Evolutionary conservation across 2,888 invertebrate species (phyloP), one percentile per base, ranked within the genome.

Genomic region (Hypomecis punctinalis): DNA sequence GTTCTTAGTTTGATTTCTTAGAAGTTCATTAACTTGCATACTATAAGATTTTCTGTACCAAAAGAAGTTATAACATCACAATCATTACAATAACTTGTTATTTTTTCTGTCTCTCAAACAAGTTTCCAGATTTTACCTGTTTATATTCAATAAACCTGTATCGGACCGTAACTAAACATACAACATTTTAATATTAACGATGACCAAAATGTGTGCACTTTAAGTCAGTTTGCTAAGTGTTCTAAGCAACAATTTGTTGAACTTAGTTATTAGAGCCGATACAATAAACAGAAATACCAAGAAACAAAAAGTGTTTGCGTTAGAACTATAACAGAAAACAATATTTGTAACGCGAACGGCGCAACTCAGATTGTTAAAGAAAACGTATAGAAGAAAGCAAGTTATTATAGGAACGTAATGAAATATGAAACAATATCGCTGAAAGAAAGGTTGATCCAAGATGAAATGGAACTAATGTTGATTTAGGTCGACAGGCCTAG

Each of bases 51-150:
- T 23, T 2, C 3, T 1, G 23, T 23, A 23, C 23, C 23, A 23
- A 23, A 23, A 23, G 23, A 23, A 23, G 23, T 23, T n/a, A 43
- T 11, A 5, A 23, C 23, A 46, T 13, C 13, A 46, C 46, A 48
- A 8, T 23, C 48, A 35, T 35, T 37, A 37, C 36, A 36, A 39
- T 5, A 40, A 8, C 39, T 40, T 39, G 39, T 10, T 13, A 23
- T 49, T 49, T 55, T 45, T 55, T 49, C 10, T 49, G 5, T 33
- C 33, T 42, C 33, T 40, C 35, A 46, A 61, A 52, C 40, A 42
- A 42, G 42, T 40, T 53, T 39, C 46, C 39, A 52, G 37, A 43
- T 63, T 55, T 23, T 60, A 55, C 51, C 60, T 36, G 64, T 60
- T 58, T 59, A 47, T 8, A 54, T 43, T 43, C 37, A 52, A 23